Base-by-base conservation (phyloP, 2,797 vertebrate genomes). In the Acrossocheilus fasciatus region DNA sequence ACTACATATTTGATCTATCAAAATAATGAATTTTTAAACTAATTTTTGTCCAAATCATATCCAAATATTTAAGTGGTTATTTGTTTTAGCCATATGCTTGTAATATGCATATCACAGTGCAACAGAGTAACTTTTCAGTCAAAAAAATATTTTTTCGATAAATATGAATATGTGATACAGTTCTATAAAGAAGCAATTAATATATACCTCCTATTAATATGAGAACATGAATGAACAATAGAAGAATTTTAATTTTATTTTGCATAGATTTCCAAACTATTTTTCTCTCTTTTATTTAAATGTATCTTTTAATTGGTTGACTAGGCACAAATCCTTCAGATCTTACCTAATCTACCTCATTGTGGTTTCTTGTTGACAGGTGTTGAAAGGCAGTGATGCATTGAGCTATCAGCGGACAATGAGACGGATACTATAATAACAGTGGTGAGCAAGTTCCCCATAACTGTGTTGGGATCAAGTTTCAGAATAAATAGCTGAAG, bases 401-500 rank as follows among this genome's bases (percentile, higher is more conserved):
- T 23, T 81, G 79, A 88, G 87, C 72, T 69, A 70, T 91, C 90
- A 85, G 74, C 66, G n/a, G 17, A 45, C 54, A 84, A 81, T 91
- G 82, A 89, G 79, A 86, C 83, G 80, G 85, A 88, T 86, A 30
- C 47, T 59, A 34, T 83, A 85, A 84, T 39, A 6, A 73, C 23
- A 52, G 77, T 85, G 26, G 89, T 88, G 87, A 88, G 86, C 87
- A 82, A 54, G 83, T 84, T 82, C 69, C 57, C 10, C 15, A 89
- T 88, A 85, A 90, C 86, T 84, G 77, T n/a, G 30, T 54, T 43
- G 88, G 93, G 87, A 92, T 95, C 90, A 89, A 88, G 92, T 95
- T 95, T 90, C 93, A 91, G 90, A 94, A 92, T 90, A 92, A 95
- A 96, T 95, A 96, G 94, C 88, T n/a, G 86, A 88, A 76, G 91